Evolutionary conservation across 2,888 invertebrate genomes (phyloP).

Genomic region (Metellina segmentata): DNA sequence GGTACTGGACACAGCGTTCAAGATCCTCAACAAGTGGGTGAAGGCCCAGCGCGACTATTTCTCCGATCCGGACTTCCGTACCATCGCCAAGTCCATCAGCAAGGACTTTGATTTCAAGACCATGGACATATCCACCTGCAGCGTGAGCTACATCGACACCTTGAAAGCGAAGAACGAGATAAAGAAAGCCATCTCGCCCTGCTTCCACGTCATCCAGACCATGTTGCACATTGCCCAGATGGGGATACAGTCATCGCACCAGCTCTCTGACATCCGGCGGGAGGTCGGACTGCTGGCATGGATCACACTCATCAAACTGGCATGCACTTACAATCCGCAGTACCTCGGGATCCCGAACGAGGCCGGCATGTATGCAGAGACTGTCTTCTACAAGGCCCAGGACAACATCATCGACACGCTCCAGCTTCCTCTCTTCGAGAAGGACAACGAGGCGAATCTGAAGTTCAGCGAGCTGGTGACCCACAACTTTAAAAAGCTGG

Average conservation of each 20-base stretch:
- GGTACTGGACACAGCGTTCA: constrained; percentile 36
- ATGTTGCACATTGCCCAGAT: constrained; percentile 26
- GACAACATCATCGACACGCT: constrained; percentile 57
- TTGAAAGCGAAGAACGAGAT: neutral
- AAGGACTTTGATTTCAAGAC: constrained; percentile 37
- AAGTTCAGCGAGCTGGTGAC: constrained; percentile 47
- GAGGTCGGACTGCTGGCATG: constrained; percentile 63
- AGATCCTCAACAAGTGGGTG: constrained; percentile 52
- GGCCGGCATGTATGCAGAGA: neutral
- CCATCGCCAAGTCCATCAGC: constrained; percentile 18
- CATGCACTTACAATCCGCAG: constrained; percentile 68
- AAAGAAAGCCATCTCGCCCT: constrained; percentile 57
- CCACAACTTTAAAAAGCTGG: constrained; percentile 21
- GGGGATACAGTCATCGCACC: neutral
- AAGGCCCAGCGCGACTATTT: constrained; percentile 50
- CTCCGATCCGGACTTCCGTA: constrained; percentile 6
- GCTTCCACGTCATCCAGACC: constrained; percentile 51
- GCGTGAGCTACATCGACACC: constrained; percentile 24
- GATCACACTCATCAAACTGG: constrained; percentile 68
- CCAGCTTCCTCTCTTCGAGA: constrained; percentile 42
- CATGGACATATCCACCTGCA: neutral
- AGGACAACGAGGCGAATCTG: neutral
- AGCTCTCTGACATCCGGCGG: constrained; percentile 13
- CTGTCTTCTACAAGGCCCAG: constrained; percentile 22
- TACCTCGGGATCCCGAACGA: constrained; percentile 49